Base-by-base conservation (phyloP, 92 coral and sea anemone genomes). In the Epizoanthus ramosus region DNA sequence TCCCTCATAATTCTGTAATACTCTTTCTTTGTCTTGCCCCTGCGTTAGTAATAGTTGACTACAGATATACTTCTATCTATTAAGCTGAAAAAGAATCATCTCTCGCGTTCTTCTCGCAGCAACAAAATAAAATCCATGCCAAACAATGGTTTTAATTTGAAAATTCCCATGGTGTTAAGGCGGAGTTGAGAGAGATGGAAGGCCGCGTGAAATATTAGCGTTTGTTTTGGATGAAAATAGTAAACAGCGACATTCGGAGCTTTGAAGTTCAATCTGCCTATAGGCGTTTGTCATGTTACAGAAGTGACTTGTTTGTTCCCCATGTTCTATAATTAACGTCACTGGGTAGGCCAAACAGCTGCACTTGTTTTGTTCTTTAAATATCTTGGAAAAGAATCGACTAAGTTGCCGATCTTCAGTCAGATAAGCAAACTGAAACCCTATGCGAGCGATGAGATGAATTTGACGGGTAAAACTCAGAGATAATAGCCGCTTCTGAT, bases 111-210 rank as follows among this genome's bases (percentile, higher is more conserved):
- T 70, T 21, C 21, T 39, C 15, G 63, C 63, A 22, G 28, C 22
- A 74, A 3, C 13, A 53, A 74, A 74, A 74, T 45, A 71, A 75
- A 3, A 18, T 16, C 10, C 37, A 35, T 2, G 13, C 61, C 16
- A 75, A 39, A 75, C 80, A 75, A 57, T 14, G 31, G 80, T 4
- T 35, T 57, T 28, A 57, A 75, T 57, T 17, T 75, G 7, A 31
- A 56, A 56, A 18, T 5, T 57, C 66, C n/a, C 50, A 8, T 57
- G 54, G 35, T 56, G 53, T 31, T 75, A n/a, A 75, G 68, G 80
- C 68, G 80, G 68, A 75, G 80, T 56, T 59, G 22, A 56, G 65
- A 5, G 66, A 33, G 54, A 75, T 28, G 31, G 35, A 31, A 74
- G 33, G 50, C 43, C 61, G 50, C 33, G 19, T 33, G 9, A 28